Evolutionary conservation across 2,888 invertebrate species (phyloP), one percentile per base, ranked within the genome.

Genomic region (Leptarthrus brevirostris): DNA sequence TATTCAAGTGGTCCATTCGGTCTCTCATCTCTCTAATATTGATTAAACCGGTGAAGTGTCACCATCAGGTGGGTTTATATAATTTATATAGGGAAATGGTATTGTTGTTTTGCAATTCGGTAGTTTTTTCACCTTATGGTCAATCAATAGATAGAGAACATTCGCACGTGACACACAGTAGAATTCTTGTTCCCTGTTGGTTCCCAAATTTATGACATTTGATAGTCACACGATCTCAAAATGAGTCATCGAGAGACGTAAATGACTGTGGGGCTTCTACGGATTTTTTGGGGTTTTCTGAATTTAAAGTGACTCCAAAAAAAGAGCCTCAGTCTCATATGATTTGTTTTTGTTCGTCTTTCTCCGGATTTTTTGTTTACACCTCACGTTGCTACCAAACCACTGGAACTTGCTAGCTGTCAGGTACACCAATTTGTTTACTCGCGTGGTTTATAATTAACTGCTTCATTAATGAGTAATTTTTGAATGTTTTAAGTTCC

Each of bases 1-100:
- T 8, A 16, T 14, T 64, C 64, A 44, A 64, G 64, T 24, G 58
- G 64, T 24, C 24, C 20, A 64, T 47, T 64, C 22, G 44, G 22
- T 44, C 64, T 44, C 47, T 64, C 24, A 44, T 47, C 64, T 64
- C 44, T 64, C 64, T 64, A 64, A 64, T 44, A 22, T 22, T 22
- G 44, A n/a, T 22, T 14, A 47, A 64, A 64, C 26, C 44, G 14
- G 44, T 40, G 12, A 3, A 12, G 12, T 40, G 64, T 64, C 64
- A 64, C 16, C 22, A 24, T 24, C 64, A 47, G 64, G 20, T 10
- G 3, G 22, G 47, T 24, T 22, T 40, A 44, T 47, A 24, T 14
- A 64, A n/a, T 34, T 20, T 20, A 16, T 18, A 36, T 18, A 36
- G 58, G 36, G 34, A n/a, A 8, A 6, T 10, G n/a, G 36, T 16